Evolutionary conservation across 2,888 invertebrate genomes (phyloP).

Genomic region (Rhabditoides inermis): DNA sequence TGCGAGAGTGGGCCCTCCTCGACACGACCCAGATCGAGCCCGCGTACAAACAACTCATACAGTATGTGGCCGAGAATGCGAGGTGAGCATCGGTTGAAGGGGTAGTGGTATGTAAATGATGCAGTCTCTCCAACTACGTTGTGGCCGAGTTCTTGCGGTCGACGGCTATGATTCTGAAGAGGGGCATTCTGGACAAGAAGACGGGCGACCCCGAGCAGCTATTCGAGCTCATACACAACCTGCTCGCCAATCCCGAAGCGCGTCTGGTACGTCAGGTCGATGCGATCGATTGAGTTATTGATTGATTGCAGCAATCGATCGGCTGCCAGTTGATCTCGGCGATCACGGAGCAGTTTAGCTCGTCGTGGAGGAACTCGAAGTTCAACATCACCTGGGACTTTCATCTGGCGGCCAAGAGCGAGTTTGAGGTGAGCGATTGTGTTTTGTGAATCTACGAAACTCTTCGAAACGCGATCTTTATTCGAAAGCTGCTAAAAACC

Average conservation of each 20-base stretch:
- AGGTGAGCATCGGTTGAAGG: constrained; percentile 5
- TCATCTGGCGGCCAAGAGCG: constrained; percentile 73
- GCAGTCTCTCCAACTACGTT: constrained; percentile 53
- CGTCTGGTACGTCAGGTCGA: constrained; percentile 61
- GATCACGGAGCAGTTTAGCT: constrained; percentile 79
- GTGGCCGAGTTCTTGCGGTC: constrained; percentile 59
- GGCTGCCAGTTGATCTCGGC: constrained; percentile 76
- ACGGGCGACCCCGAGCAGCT: constrained; percentile 62
- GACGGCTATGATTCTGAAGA: constrained; percentile 78
- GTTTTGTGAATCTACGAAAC: too few relatives aligned
- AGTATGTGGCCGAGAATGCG: constrained; percentile 11
- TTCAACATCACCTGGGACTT: constrained; percentile 80
- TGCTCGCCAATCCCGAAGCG: constrained; percentile 66
- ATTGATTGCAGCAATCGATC: constrained; percentile 65
- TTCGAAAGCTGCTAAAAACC: too few relatives aligned
- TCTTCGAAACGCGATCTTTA: too few relatives aligned
- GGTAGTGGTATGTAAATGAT: too few relatives aligned
- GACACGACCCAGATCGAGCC: constrained; percentile 66
- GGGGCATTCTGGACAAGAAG: constrained; percentile 65
- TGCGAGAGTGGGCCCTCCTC: constrained; percentile 74
- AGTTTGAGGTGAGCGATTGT: constrained; percentile 72
- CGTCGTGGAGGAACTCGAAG: constrained; percentile 74
- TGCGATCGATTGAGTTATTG: constrained; percentile 4
- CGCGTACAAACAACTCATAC: constrained; percentile 63
- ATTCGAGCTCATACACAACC: constrained; percentile 62